phyloP scores from a whole-genome alignment of 2,113 vertebrate species.

The Uria lomvia region DNA sequence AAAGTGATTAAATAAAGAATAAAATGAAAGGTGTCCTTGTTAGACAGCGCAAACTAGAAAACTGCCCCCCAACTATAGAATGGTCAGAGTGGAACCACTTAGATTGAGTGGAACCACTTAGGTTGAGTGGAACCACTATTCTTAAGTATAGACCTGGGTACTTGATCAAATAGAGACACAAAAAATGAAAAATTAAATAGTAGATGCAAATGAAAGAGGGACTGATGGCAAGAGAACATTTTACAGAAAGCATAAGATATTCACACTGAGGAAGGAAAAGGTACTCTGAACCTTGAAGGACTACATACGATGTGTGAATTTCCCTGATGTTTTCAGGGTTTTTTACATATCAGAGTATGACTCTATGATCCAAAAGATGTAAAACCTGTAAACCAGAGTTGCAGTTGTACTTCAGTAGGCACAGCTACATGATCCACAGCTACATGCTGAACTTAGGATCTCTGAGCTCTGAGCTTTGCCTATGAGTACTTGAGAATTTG shows the following conservation, averaged over 20 bases:
- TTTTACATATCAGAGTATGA: background rate
- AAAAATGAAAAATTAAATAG: background rate
- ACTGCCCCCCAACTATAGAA: background rate
- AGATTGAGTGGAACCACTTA: background rate
- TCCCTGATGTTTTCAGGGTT: background rate
- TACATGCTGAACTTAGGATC: background rate
- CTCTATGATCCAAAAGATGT: background rate
- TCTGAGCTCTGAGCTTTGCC: background rate
- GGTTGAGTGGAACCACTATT: background rate
- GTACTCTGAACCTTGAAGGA: background rate
- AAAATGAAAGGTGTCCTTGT: background rate
- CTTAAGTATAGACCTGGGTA: background rate
- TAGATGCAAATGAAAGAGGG: background rate
- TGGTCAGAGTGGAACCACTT: background rate
- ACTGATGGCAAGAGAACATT: background rate
- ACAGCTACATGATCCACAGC: background rate
- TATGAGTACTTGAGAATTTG: background rate
- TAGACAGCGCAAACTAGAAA: background rate
- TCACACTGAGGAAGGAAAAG: background rate
- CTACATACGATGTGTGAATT: background rate
- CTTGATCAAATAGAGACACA: rapidly evolving
- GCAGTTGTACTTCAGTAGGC: background rate
- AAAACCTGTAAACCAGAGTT: background rate
- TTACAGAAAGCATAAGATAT: background rate
- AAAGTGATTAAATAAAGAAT: background rate